A percentile compares a stretch with the other conserved stretches of the same genome.
phyloP scores from a whole-genome alignment of 2,888 invertebrate species.

The Odontothrips loti region DNA sequence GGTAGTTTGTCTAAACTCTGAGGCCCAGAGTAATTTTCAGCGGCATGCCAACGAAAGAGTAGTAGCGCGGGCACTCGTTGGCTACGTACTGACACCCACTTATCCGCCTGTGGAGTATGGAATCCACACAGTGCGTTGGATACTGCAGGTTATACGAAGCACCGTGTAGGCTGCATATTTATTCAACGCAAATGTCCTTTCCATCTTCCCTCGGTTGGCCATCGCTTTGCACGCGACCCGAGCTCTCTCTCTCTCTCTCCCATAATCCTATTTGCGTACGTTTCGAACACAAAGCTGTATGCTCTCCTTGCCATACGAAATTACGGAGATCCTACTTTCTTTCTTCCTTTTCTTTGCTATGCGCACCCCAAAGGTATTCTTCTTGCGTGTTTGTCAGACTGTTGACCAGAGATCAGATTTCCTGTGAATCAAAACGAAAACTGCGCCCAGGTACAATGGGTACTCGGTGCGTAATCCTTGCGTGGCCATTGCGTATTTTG shows the following conservation, averaged over 20 bases:
- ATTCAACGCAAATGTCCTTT: no score
- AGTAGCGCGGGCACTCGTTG: no score
- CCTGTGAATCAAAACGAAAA: background rate
- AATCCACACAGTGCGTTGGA: no score
- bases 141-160: no score
- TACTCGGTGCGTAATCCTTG: background rate
- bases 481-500: background rate
- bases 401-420: background rate
- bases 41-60: no score
- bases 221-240: no score
- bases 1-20: no score
- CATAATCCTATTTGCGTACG: background rate
- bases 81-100: no score
- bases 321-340: background rate
- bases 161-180: no score
- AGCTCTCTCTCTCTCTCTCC: background rate
- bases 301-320: background rate
- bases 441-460: background rate
- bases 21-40: no score
- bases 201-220: no score
- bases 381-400: background rate
- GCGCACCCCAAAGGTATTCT: background rate
- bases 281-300: background rate
- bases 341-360: background rate
- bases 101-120: no score